Conservation (phyloP, 1,140 invertebrate species). For the Dufourea novaeangliae region DNA sequence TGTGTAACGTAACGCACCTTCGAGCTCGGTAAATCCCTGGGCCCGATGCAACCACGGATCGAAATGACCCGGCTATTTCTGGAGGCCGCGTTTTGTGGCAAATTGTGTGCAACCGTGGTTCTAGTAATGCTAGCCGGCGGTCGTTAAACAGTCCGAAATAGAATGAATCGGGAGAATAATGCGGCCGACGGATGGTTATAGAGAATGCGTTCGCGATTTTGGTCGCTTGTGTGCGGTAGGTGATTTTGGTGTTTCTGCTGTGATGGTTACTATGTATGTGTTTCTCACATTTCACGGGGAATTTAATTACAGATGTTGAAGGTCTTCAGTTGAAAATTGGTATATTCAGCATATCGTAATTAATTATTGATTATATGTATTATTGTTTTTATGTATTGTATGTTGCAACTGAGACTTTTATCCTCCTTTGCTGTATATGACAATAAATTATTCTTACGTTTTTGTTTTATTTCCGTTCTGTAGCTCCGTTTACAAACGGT, state of each 20-base stretch:
- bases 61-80: conserved; percentile 37
- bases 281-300: neutral
- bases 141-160: conserved; percentile 44
- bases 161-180: conserved; percentile 35
- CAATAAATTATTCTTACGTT: no score
- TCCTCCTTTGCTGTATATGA: no score
- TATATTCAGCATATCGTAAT: neutral
- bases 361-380: no score
- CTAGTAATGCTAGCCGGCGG: neutral
- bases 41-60: conserved; percentile 1
- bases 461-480: no score
- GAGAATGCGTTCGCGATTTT: neutral
- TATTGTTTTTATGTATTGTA: no score
- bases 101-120: conserved; percentile 21
- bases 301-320: neutral
- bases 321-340: neutral
- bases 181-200: neutral
- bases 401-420: no score
- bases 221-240: neutral
- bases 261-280: neutral
- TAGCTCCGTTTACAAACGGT: no score
- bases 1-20: conserved; percentile 37
- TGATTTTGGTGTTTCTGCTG: neutral
- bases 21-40: conserved; percentile 21
- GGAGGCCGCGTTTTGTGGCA: conserved; percentile 22